Conservation (phyloP, 2,888 invertebrate genomes). For the Calameuta pallipes region DNA sequence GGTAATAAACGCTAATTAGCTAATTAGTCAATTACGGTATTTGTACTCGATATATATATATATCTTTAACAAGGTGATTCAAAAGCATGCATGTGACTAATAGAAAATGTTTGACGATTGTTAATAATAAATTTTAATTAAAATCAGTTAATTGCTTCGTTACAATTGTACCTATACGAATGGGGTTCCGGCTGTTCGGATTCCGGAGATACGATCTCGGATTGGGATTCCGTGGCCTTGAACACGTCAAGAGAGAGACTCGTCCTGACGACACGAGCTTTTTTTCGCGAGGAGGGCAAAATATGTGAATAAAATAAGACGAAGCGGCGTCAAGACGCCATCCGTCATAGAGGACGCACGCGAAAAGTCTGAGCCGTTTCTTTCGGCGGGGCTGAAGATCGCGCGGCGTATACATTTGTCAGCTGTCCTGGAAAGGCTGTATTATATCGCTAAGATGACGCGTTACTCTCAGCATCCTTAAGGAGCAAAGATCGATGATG, state of each 20-base stretch:
- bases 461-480: background rate
- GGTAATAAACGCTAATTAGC: background rate
- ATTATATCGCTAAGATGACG: background rate
- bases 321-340: conserved; percentile 33
- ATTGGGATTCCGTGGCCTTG: conserved; percentile 7
- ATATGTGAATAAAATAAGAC: conserved; percentile 31
- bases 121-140: background rate
- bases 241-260: conserved; percentile 21
- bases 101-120: background rate
- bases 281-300: conserved; percentile 27
- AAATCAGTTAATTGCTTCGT: background rate
- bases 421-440: background rate
- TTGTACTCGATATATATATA: background rate
- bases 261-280: conserved; percentile 27
- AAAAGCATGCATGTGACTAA: background rate
- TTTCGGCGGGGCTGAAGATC: background rate
- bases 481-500: background rate
- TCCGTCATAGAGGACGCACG: conserved; percentile 30
- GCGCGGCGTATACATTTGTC: background rate
- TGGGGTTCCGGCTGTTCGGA: background rate
- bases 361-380: conserved; percentile 1
- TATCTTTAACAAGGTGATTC: too few relatives aligned
- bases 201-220: background rate
- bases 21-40: background rate
- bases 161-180: background rate